Evolutionary conservation across 2,113 vertebrate species (phyloP), one percentile per base, ranked within the genome.

Genomic region (Pipa parva): DNA sequence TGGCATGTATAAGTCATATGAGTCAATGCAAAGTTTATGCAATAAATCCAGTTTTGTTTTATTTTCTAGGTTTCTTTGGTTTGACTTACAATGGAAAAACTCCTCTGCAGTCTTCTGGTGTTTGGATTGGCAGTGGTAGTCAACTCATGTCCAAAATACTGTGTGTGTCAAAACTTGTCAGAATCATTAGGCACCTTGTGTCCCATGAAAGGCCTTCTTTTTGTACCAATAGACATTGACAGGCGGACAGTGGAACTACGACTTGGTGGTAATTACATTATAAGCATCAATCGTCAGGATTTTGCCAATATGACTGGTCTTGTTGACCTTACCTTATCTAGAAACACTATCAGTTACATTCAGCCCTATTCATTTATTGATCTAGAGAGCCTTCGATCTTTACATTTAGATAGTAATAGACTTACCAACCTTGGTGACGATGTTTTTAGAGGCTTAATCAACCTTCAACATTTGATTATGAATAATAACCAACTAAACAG

Each of bases 271-370:
- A 99, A 99, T 79, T 99, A 95, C 74, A 99, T 99, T 67, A 93
- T 97, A 74, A 93, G 94, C 77, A 89, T 99, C 59, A 89, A 88
- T 59, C 84, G 92, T 71, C 93, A 89, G 63, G 97, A 99, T 82
- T 99, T 99, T 79, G 94, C 92, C 78, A 99, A 99, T 74, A 99
- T 99, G 97, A 91, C 93, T 0, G 94, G 95, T 50, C 90, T 99
- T 69, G 97, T 99, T 75, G 97, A 99, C 79, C 89, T 99, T 37
- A 99, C 97, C 3, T 76, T 99, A 73, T 98, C 95, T 42, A 87
- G 97, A 63, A 99, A 99, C 78, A 99, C 97, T 71, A 95, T 99
- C 77, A 90, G 93, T 76, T 78, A 89, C 71, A 97, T 99, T 74
- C 95, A 97, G 80, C 91, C 97, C 72, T 97, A 92, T 78, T 94